Evolutionary conservation across 2,113 vertebrate species (phyloP), one percentile per base, ranked within the genome.

Genomic region (Oncorhynchus clarkii): DNA sequence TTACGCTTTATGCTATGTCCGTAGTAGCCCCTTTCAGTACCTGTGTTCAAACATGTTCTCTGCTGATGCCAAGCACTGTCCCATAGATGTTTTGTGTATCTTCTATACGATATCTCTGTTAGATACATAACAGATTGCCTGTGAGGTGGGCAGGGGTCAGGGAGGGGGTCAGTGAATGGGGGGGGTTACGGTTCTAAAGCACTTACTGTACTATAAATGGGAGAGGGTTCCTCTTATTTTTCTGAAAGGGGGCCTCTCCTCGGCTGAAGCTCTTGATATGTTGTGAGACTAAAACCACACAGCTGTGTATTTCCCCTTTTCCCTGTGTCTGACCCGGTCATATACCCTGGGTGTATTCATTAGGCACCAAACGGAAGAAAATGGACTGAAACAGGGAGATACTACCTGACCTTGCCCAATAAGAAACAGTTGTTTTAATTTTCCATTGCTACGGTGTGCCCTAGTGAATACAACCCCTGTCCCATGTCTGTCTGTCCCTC

Each of bases 131-230:
- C n/a, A 57, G 79, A 74, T 60, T 70, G 76, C 9, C n/a, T 5
- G 64, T 12, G 64, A n/a, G 26, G 64, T 3, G 7, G 60, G 60
- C 20, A n/a, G 73, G 13, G 64, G 80, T 73, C 64, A 80, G 79
- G 60, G 60, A 2, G 22, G 73, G 13, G 64, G 80, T 73, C 60
- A 80, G 79, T 71, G 69, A 87, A 79, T 65, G 76, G 80, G 16
- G 76, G 29, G n/a, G 71, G 80, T 80, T 64, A 84, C 82, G 78
- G 88, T 88, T 90, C 81, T 83, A 80, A 93, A 94, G 93, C 93
- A 94, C 93, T 94, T 94, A 93, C 88, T 91, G 83, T 91, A 89
- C 79, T 85, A 81, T 79, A 82, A 49, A 72, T 89, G 84, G 81
- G 75, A 70, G 27, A 79, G 74, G 72, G 27, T 5, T 75, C 82